phyloP scores from a whole-genome alignment of 2,797 vertebrate species.

The Jordanella pulchra region DNA sequence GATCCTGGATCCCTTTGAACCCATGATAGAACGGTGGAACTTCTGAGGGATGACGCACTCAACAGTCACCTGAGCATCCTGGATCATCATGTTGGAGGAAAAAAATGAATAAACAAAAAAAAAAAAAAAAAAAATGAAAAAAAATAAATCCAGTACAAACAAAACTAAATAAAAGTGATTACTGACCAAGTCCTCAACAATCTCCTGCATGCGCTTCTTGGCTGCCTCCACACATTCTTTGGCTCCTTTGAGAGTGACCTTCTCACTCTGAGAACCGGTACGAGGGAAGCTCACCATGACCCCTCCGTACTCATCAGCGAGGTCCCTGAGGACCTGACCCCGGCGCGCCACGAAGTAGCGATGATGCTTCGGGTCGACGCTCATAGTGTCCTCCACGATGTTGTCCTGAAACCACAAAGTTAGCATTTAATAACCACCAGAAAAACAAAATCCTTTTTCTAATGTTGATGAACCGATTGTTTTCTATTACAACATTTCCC shows the following conservation, averaged over 20 bases:
- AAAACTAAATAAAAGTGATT: not conserved
- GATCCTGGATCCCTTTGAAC: constrained; percentile 94
- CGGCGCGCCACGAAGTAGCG: constrained; percentile 95
- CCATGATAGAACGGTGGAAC: constrained; percentile 98
- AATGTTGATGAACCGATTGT: no score
- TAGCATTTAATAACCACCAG: not conserved
- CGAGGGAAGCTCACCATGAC: constrained; percentile 98
- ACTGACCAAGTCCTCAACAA: constrained; percentile 94
- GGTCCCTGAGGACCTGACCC: constrained; percentile 93
- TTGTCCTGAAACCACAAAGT: constrained; percentile 84
- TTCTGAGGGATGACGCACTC: constrained; percentile 94
- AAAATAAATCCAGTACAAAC: no score
- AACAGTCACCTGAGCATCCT: constrained; percentile 96
- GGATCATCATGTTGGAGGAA: not conserved
- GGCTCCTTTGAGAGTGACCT: constrained; percentile 95
- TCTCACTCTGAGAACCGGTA: constrained; percentile 90
- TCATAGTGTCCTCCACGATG: constrained; percentile 91
- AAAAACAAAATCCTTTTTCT: not conserved
- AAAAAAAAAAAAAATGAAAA: not conserved
- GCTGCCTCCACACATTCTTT: constrained; percentile 98
- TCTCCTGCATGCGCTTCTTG: constrained; percentile 95
- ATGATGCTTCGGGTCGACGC: constrained; percentile 93
- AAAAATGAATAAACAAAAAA: not conserved
- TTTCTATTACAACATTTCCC: no score
- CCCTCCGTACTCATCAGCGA: constrained; percentile 95